Percentiles rank a stretch among this genome's conserved stretches.
These are phyloP conservation scores for Patiria pectinifera DNA, from an alignment of 53 echinoderm and acorn worm species.

Conservation along the genomic window DNA sequence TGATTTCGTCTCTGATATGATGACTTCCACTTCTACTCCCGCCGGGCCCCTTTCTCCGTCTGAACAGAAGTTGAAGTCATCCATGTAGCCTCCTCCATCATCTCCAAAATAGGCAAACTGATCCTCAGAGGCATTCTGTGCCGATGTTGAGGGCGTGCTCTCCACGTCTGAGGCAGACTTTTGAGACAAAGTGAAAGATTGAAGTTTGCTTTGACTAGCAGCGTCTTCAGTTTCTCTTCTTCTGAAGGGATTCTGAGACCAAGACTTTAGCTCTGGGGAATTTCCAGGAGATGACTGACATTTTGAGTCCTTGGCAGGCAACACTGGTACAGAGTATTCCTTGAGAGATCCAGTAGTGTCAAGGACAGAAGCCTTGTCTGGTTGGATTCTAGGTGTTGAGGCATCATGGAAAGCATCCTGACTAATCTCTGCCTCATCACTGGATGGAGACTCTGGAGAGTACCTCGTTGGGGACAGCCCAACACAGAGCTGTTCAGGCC, in stretches of 20 bases:
- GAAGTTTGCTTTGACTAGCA: neutral
- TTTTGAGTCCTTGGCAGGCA: neutral
- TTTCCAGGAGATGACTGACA: neutral
- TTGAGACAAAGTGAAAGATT: neutral
- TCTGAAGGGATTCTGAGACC: neutral
- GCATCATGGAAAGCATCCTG: conserved; percentile 9
- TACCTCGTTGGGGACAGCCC: conserved; percentile 43
- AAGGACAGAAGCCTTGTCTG: neutral
- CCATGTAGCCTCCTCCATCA: conserved; percentile 45
- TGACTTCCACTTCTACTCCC: neutral
- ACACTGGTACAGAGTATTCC: neutral
- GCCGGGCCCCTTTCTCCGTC: neutral
- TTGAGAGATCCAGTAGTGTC: neutral
- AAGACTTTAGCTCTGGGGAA: neutral
- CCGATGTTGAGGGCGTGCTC: neutral
- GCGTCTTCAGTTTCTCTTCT: neutral
- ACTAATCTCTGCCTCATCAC: neutral
- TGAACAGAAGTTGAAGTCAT: conserved; percentile 32
- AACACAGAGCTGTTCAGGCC: conserved; percentile 49
- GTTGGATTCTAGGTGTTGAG: conserved; percentile 29
- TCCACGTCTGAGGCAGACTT: conserved; percentile 6
- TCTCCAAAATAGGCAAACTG: conserved; percentile 48
- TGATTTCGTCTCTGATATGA: neutral
- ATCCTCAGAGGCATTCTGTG: neutral
- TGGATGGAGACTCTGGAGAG: neutral